Evolutionary conservation across 2,888 invertebrate species (phyloP), one percentile per base, ranked within the genome.

Genomic region (Urechis unicinctus): DNA sequence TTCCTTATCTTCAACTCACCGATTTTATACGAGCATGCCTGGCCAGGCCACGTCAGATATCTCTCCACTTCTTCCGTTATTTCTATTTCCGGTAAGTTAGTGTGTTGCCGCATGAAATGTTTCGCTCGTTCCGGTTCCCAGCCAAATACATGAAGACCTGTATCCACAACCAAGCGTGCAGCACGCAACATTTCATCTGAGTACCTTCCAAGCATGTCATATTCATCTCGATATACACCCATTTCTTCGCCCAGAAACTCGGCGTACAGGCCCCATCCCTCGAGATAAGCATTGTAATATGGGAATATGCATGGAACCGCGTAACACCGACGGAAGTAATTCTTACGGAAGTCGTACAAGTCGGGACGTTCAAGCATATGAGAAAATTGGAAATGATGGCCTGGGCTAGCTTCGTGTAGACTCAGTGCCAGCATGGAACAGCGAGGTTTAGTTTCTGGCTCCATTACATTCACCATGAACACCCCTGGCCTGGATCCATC

Each of bases 31-130:
- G 61, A 48, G 52, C 60, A 60, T 43, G 60, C 74, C 60, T 76
- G 75, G 1, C 75, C 76, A 1, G 75, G 76, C 70, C 71, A 71
- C 17, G 74, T 72, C 56, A 74, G 67, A 61, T 76, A 75, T 26
- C 76, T 62, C 56, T 73, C 69, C 0, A 75, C 65, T 58, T 76
- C 74, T n/a, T 62, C 58, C 45, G 62, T 61, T 0, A 67, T 48
- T 4, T 60, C 43, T 0, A 53, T 50, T 4, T 52, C 49, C 17
- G 63, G 42, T 13, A 60, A 60, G 17, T 67, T 60, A 4, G 65
- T 68, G 52, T 70, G 66, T 4, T 68, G 63, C 13, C 63, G 25
- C 66, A 75, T 62, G 60, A 68, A 74, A 2, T 69, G 62, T 13
- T 73, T 61, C 3, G 74, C 72, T 28, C 56, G 43, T 5, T 74